These are phyloP conservation scores for Drosophila helvetica DNA, from an alignment of 2,888 invertebrate genomes.

Conservation along the genomic window DNA sequence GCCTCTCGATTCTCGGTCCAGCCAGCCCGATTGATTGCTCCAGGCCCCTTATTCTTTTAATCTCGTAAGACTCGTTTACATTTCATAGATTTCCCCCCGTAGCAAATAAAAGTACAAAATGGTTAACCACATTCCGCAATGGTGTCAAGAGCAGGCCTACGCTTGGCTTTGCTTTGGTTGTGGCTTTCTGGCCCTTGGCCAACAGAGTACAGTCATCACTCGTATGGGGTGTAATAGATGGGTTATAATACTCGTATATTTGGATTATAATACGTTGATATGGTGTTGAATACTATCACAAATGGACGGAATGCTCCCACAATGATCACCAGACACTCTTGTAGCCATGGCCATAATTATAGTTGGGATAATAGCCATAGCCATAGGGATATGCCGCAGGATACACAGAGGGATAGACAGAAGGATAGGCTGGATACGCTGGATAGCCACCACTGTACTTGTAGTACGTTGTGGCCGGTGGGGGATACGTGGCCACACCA, in stretches of 20 bases:
- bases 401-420: constrained; percentile 45
- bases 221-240: background rate
- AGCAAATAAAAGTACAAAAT: constrained; percentile 52
- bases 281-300: constrained; percentile 52
- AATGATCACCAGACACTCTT: constrained; percentile 60
- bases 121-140: constrained; percentile 52
- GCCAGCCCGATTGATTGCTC: constrained; percentile 45
- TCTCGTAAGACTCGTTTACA: background rate
- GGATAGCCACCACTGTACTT: constrained; percentile 59
- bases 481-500: constrained; percentile 34
- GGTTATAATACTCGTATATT: constrained; percentile 5
- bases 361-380: constrained; percentile 1
- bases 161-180: background rate
- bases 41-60: constrained; percentile 48
- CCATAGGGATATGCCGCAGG: constrained; percentile 4
- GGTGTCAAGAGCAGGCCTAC: background rate
- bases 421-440: constrained; percentile 32
- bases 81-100: background rate
- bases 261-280: constrained; percentile 15
- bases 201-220: background rate
- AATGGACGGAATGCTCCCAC: background rate
- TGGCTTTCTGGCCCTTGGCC: background rate
- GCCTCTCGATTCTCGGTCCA: constrained; percentile 40
- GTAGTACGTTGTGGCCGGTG: constrained; percentile 50
- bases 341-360: constrained; percentile 62